Conservation (phyloP, 2,797 vertebrate genomes). For the Characodon lateralis region DNA sequence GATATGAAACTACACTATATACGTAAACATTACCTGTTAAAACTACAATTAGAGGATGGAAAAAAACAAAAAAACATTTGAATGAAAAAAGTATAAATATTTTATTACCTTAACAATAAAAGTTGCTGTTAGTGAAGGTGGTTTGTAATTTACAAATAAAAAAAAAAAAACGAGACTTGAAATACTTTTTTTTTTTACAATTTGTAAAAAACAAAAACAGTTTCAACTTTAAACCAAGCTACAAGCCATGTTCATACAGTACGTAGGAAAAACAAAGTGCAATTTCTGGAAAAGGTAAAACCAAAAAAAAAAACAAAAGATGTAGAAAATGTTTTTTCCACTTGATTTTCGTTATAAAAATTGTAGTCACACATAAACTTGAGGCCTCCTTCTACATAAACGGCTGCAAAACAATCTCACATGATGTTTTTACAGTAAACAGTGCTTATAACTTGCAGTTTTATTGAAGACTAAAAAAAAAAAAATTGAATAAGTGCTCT, state of each 20-base stretch:
- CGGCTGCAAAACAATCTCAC: no score
- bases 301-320: background rate
- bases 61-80: no score
- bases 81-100: background rate
- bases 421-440: background rate
- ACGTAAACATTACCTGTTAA: no score
- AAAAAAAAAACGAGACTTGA: background rate
- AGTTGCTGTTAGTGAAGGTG: no score
- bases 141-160: background rate
- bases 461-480: slow-evolving; percentile 76
- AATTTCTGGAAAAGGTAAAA: background rate
- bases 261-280: background rate
- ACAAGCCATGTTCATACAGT: background rate
- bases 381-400: background rate
- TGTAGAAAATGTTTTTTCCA: background rate
- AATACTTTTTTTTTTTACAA: background rate
- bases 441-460: background rate
- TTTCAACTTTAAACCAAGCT: background rate
- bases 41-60: no score
- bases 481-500: slow-evolving; percentile 83
- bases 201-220: slow-evolving; percentile 16
- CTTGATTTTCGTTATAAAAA: background rate
- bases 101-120: background rate
- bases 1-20: no score
- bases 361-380: background rate